Base-by-base conservation (phyloP, 2,888 invertebrate species). In the Ormyrus pomaceus region DNA sequence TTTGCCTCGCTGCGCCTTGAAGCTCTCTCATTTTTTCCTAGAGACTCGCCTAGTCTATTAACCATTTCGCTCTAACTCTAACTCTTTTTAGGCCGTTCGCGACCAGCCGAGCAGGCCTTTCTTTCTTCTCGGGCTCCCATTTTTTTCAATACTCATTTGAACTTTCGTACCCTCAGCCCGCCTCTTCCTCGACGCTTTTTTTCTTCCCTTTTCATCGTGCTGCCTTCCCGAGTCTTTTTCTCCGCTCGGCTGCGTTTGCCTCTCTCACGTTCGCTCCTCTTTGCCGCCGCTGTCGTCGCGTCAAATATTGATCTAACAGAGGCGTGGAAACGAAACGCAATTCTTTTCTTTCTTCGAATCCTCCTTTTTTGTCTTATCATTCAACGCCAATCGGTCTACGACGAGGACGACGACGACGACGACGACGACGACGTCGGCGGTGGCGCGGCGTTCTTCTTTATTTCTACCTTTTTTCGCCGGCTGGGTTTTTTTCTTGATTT, bases 231-330 rank as follows among this genome's bases (percentile, higher is more conserved):
- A 72, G 34, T 62, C 45, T 65, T 74, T 65, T 75, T 68, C 59
- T 58, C 0, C 2, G 56, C 73, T 65, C 51, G 59, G 66, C 34
- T 13, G 51, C 66, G 62, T 61, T 69, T 61, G 61, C 68, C 46
- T 8, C 68, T n/a, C 64, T 61, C 19, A 61, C 75, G 9, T 48
- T 53, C 53, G 45, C 19, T n/a, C 56, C 50, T 75, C 51, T 45
- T 45, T 6, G 45, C 11, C 55, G 66, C 46, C 68, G 64, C 50
- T 64, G 70, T 62, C 64, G 34, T 70, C 61, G 59, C 59, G 66
- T 77, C 72, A 77, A 77, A 72, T 77, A 77, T 77, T 77, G 77
- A 77, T 72, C 72, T 72, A 77, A 77, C 72, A 72, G 66, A 77
- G 71, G 77, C 72, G 72, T 77, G 59, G 77, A 77, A 72, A 77